phyloP scores from a whole-genome alignment of 2,888 invertebrate genomes.

The Acrocyrtus sp. region DNA sequence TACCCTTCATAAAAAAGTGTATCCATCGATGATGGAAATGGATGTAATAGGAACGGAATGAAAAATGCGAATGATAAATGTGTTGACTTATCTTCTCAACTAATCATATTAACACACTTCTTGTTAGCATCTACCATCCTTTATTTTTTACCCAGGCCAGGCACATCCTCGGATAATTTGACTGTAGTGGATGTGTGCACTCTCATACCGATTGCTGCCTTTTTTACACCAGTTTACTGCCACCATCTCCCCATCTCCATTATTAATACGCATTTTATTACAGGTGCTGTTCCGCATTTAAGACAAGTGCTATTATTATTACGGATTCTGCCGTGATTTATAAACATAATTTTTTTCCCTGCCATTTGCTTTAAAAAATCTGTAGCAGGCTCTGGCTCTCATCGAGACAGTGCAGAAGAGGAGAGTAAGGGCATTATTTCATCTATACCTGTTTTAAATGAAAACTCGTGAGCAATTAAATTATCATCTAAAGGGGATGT shows the following conservation, averaged over 20 bases:
- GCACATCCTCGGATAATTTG: slow-evolving; percentile 24
- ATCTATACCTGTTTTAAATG: neutral
- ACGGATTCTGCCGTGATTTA: slow-evolving; percentile 43
- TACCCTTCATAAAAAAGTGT: too few species aligned
- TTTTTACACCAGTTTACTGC: neutral
- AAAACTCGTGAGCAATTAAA: slow-evolving; percentile 26
- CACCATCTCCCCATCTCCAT: neutral
- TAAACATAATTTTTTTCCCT: slow-evolving; percentile 23
- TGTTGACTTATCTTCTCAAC: slow-evolving; percentile 47
- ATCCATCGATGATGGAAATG: neutral
- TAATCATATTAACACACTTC: slow-evolving; percentile 51
- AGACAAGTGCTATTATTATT: slow-evolving; percentile 15
- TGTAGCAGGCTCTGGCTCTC: too few species aligned
- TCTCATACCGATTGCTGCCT: neutral
- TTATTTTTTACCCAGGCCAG: too few species aligned
- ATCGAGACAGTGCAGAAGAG: slow-evolving; percentile 15
- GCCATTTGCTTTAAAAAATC: slow-evolving; percentile 26
- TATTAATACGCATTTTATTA: neutral
- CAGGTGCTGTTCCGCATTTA: neutral
- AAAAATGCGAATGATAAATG: slow-evolving; percentile 47
- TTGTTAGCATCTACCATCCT: slow-evolving; percentile 51
- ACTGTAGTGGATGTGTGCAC: neutral
- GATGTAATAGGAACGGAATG: slow-evolving; percentile 16
- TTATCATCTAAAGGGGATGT: neutral
- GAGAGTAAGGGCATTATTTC: slow-evolving; percentile 21